Evolutionary conservation across 2,113 vertebrate genomes (phyloP).

Genomic region (Gambusia affinis): DNA sequence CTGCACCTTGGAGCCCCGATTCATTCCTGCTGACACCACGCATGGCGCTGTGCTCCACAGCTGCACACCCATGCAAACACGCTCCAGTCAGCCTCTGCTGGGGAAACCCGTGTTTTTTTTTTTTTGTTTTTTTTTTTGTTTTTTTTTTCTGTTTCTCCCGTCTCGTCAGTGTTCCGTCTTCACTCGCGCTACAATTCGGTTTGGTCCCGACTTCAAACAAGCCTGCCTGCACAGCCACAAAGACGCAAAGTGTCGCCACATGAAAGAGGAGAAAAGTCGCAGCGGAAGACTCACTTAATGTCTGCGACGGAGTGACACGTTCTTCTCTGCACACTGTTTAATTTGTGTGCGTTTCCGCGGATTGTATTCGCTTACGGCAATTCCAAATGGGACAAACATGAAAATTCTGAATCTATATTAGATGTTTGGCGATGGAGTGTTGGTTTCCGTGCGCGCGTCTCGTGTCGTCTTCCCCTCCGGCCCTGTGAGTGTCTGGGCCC

Average conservation of each 20-base stretch:
- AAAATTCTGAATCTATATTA: no score
- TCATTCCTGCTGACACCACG: not conserved
- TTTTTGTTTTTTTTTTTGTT: slow-evolving; percentile 6
- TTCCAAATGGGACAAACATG: not conserved
- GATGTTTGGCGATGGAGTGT: slow-evolving; percentile 25
- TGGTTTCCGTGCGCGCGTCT: slow-evolving; percentile 5
- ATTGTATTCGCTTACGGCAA: slow-evolving; percentile 1
- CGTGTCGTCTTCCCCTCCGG: slow-evolving; percentile 13
- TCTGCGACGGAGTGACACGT: not conserved
- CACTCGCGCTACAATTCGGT: slow-evolving; percentile 32
- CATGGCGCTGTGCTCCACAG: not conserved
- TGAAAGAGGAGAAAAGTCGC: slow-evolving; percentile 33
- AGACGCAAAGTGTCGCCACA: not conserved
- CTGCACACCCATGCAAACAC: not conserved
- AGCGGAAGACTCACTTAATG: slow-evolving; percentile 9
- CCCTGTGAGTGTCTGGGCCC: slow-evolving; percentile 12
- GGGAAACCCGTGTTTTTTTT: slow-evolving; percentile 51
- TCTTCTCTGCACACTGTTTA: not conserved
- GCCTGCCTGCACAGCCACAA: not conserved
- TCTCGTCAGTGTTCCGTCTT: slow-evolving; percentile 21
- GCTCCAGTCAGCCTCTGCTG: slow-evolving; percentile 1
- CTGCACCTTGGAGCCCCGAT: not conserved
- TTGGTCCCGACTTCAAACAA: slow-evolving; percentile 22
- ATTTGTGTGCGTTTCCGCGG: not conserved
- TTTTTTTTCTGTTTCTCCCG: slow-evolving; percentile 15